Evolutionary conservation across 2,888 invertebrate species (phyloP).

Genomic region (Caenorhabditis wallacei): DNA sequence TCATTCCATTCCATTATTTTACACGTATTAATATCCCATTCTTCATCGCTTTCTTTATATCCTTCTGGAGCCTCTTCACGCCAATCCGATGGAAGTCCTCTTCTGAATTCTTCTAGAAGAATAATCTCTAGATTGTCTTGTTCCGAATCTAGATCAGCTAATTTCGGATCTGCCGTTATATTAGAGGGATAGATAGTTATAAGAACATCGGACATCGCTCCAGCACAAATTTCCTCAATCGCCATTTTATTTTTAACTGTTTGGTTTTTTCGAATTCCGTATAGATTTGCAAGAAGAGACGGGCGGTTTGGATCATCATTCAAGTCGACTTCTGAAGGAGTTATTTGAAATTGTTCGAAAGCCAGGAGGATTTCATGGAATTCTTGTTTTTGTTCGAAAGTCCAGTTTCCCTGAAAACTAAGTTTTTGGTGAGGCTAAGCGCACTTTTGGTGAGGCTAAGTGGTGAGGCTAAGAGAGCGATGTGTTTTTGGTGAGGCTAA

Average conservation of each 20-base stretch:
- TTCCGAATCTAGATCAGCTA: conserved; percentile 1
- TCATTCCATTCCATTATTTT: conserved; percentile 4
- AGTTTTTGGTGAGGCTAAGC: not conserved
- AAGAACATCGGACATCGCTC: conserved; percentile 7
- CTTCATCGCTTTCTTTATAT: not conserved
- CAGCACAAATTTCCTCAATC: conserved; percentile 35
- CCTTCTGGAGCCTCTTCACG: conserved; percentile 2
- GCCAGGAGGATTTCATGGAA: conserved; percentile 12
- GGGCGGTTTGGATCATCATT: conserved; percentile 11
- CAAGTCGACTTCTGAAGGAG: conserved; percentile 31
- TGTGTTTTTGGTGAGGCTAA: not conserved
- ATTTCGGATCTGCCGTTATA: conserved; percentile 6
- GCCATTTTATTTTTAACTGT: conserved; percentile 4
- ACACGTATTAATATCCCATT: conserved; percentile 15
- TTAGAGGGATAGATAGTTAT: conserved; percentile 15
- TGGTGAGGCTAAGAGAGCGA: not conserved
- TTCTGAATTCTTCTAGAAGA: conserved; percentile 27
- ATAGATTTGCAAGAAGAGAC: conserved; percentile 35
- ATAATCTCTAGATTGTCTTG: conserved; percentile 15
- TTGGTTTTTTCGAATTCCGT: conserved; percentile 5
- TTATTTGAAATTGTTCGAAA: conserved; percentile 31
- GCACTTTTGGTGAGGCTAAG: not conserved
- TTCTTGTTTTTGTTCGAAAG: not conserved
- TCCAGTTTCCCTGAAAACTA: conserved; percentile 22
- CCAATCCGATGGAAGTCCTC: conserved; percentile 23